Base-by-base conservation (phyloP, 2,113 vertebrate species). In the Micronycteris hirsuta region DNA sequence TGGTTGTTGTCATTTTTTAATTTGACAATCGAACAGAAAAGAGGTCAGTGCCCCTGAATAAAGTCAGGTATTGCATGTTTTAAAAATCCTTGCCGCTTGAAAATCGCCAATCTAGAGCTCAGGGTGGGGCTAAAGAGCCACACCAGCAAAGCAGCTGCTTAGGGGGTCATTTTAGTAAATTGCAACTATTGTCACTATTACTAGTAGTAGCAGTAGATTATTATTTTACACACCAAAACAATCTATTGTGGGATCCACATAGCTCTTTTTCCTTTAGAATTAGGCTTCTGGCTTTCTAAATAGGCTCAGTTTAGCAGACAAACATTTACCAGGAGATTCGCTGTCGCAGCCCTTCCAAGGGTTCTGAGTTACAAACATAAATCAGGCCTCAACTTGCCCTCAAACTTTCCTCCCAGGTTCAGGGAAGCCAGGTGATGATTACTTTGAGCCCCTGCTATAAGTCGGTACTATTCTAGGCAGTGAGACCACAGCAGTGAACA, bases 401-500 rank as follows among this genome's bases (percentile, higher is more conserved):
- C 14, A 36, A 65, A 41, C 8, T 13, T 1, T 8, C 49, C 43
- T 43, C n/a, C 58, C 36, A n/a, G 31, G 14, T 22, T 7, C 10
- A 17, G 22, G 68, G 4, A 24, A 52, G 20, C 36, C 47, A 28
- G 49, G 22, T 12, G 38, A 22, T 4, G 13, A 52, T 12, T 52
- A 43, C 28, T 24, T 5, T 15, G 43, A 38, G 36, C 16, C 16
- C 49, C 4, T 1, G 4, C 28, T 9, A 0, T 3, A 26, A 33
- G 13, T 2, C n/a, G 52, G 14, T 22, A 14, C 36, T 31, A 3
- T 70, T 7, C 12, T 26, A 58, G 36, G 76, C 58, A 14, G 12
- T 0, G 1, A 80, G 52, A 31, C 41, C n/a, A 20, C 13, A 56
- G 36, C 22, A 45, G 19, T 8, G 13, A 71, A 14, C 36, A 45